Percentiles rank a stretch among this genome's conserved stretches.
Evolutionary conservation across 2,113 vertebrate genomes (phyloP).

Genomic region (Actinemys pallida): DNA sequence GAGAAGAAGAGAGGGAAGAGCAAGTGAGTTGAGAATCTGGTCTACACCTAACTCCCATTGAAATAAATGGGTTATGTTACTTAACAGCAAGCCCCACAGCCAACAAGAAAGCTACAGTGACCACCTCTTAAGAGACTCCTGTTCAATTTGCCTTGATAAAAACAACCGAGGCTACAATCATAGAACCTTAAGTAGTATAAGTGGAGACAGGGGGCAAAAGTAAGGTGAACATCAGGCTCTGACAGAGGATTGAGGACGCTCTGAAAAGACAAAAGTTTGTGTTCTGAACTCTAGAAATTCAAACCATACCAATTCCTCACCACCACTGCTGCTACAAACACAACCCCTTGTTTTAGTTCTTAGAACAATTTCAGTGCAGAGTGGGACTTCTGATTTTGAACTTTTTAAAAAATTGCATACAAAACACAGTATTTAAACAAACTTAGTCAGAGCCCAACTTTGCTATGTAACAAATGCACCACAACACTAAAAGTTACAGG

Average conservation of each 20-base stretch:
- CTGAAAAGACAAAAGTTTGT: background rate
- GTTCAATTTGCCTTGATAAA: background rate
- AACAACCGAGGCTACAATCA: constrained; percentile 8
- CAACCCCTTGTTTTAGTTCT: constrained; percentile 20
- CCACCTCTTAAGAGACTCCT: background rate
- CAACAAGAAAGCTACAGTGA: background rate
- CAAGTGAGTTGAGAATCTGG: background rate
- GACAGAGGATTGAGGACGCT: background rate
- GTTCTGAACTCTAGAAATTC: constrained; percentile 13
- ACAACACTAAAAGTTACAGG: rapidly evolving
- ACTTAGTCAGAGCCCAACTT: background rate
- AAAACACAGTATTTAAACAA: background rate
- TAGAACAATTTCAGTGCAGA: background rate
- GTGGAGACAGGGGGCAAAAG: constrained; percentile 12
- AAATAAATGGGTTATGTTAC: background rate
- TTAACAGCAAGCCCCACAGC: background rate
- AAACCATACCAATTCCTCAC: background rate
- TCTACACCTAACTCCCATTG: background rate
- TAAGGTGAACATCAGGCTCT: background rate
- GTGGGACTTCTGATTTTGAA: background rate
- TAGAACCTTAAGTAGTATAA: background rate
- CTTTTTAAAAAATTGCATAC: background rate
- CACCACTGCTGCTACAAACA: constrained; percentile 22
- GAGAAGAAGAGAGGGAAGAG: background rate
- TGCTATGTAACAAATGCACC: background rate